Evolutionary conservation across 2,113 vertebrate species (phyloP).

Genomic region (Budorcas taxicolor): DNA sequence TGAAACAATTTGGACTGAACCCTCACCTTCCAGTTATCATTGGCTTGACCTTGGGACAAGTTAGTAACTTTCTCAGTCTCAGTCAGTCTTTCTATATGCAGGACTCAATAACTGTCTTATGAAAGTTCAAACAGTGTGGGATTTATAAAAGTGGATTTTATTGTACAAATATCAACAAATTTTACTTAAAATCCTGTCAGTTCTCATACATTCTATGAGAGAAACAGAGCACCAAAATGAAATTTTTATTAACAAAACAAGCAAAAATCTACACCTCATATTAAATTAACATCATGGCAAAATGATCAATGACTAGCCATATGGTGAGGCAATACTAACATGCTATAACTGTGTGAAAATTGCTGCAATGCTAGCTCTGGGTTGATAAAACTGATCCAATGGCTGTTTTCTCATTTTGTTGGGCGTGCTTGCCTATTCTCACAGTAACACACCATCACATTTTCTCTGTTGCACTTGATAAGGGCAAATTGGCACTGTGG

Average conservation of each 20-base stretch:
- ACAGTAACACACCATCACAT: background rate
- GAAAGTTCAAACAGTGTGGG: background rate
- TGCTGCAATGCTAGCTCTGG: background rate
- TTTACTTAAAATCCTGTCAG: background rate
- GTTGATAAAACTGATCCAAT: background rate
- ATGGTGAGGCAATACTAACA: background rate
- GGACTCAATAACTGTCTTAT: background rate
- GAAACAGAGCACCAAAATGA: constrained; percentile 11
- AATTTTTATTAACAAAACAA: constrained; percentile 16
- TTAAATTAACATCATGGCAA: constrained; percentile 27
- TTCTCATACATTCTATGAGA: background rate
- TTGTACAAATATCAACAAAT: background rate
- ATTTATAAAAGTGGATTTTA: background rate
- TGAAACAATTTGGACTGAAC: background rate
- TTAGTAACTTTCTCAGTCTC: background rate
- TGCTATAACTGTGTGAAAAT: background rate
- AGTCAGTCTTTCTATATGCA: background rate
- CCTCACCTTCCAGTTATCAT: background rate
- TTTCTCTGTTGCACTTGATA: constrained; percentile 66
- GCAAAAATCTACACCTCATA: background rate
- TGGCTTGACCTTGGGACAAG: background rate
- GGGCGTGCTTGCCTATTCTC: background rate
- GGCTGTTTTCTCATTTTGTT: background rate
- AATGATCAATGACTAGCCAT: constrained; percentile 28
- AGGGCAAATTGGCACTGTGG: constrained; percentile 58